Percentiles rank a stretch among this genome's conserved stretches.
phyloP scores from a whole-genome alignment of 1,140 invertebrate species.

The Palaemon carinicauda region DNA sequence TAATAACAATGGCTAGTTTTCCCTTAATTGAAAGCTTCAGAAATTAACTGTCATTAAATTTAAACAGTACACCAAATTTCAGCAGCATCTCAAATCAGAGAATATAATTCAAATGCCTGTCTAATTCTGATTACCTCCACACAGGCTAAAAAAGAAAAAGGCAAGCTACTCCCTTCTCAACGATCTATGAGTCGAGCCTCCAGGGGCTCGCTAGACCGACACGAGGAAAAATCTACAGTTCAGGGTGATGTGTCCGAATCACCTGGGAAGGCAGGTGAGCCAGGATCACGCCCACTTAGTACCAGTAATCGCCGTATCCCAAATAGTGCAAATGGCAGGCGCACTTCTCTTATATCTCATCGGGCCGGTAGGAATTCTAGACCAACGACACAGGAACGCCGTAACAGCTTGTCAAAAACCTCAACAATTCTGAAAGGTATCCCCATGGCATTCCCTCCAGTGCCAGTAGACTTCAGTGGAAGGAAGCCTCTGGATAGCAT shows the following conservation, averaged over 20 bases:
- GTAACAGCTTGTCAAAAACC: slow-evolving; percentile 16
- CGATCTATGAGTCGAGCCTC: background rate
- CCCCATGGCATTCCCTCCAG: slow-evolving; percentile 27
- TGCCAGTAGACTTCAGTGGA: slow-evolving; percentile 39
- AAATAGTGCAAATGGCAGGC: slow-evolving; percentile 66
- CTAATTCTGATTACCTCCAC: background rate
- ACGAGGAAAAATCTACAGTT: background rate
- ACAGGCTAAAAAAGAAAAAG: slow-evolving; percentile 23
- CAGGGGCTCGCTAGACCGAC: background rate
- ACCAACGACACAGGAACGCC: slow-evolving; percentile 52
- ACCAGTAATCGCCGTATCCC: background rate
- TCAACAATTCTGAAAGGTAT: slow-evolving; percentile 37
- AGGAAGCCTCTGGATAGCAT: slow-evolving; percentile 51
- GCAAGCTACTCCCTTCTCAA: background rate
- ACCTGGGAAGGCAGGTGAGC: background rate
- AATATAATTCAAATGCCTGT: no score
- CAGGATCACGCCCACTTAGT: background rate
- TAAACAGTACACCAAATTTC: no score
- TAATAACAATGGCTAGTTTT: no score
- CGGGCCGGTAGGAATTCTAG: slow-evolving; percentile 31
- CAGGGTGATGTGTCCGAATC: background rate
- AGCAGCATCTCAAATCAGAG: no score
- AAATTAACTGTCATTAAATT: no score
- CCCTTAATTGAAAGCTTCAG: no score
- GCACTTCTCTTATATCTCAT: background rate